Evolutionary conservation across 2,888 invertebrate species (phyloP), one percentile per base, ranked within the genome.

Genomic region (Cryptosula pallasiana): DNA sequence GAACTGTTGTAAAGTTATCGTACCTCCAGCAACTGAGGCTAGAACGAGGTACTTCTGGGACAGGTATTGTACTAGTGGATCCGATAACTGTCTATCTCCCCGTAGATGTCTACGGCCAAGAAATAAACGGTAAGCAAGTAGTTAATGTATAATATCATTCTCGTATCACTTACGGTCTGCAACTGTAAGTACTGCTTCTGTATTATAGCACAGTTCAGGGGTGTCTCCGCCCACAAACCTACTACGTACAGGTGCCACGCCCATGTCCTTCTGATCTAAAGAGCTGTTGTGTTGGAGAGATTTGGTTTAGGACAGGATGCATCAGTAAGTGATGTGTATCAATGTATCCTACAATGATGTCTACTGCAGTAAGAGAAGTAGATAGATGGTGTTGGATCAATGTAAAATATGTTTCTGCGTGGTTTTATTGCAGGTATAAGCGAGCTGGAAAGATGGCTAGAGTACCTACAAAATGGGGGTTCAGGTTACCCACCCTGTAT

Each of bases 311-410:
- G n/a, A 57, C 57, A 5, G 57, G 57, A 23, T 57, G 57, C 57
- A 57, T 57, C 57, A 25, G 57, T 57, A 57, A 57, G 57, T 57
- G n/a, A 57, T 45, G 20, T 5, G 20, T 45, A n/a, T n/a, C n/a
- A n/a, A n/a, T 45, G 45, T 13, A 45, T 20, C 45, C 20, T 9
- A 20, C 45, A 13, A 45, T 13, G 9, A 20, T 45, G 20, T 45
- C 9, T 13, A 20, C 45, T 45, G 45, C 20, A 45, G 45, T 20
- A 20, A 13, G 45, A 9, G 9, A 45, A 13, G 45, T 45, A 45
- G 45, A 45, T 45, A 45, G 20, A 45, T 9, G 45, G 20, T 20
- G n/a, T n/a, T n/a, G n/a, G n/a, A n/a, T n/a, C n/a, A n/a, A n/a
- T n/a, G n/a, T n/a, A n/a, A n/a, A n/a, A n/a, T n/a, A n/a, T n/a